Conservation (phyloP, 1,140 invertebrate species). For the Aricia agestis region DNA sequence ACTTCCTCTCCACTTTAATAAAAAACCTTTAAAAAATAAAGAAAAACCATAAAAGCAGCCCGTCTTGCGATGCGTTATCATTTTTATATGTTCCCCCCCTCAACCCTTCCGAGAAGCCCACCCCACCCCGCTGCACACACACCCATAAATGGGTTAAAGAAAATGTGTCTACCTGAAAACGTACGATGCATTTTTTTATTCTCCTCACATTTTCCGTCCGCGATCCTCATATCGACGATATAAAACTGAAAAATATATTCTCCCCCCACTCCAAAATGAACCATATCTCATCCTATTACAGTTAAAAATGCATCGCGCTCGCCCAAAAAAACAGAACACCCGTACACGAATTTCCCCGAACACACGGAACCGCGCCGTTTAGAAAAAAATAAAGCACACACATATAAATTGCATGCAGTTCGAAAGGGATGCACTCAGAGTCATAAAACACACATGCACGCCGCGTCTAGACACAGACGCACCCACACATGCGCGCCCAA, state of each 20-base stretch:
- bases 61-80: slow-evolving; percentile 76
- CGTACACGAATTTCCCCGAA: slow-evolving; percentile 54
- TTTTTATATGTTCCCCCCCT: slow-evolving; percentile 70
- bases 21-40: slow-evolving; percentile 74
- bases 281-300: slow-evolving; percentile 26
- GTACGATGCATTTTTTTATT: slow-evolving; percentile 74
- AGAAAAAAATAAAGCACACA: slow-evolving; percentile 73
- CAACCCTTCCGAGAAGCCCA: slow-evolving; percentile 48
- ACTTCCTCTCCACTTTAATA: slow-evolving; percentile 57
- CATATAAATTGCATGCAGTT: slow-evolving; percentile 73
- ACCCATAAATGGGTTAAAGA: slow-evolving; percentile 75
- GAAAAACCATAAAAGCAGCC: slow-evolving; percentile 74
- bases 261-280: slow-evolving; percentile 33
- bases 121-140: slow-evolving; percentile 59
- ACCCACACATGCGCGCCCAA: slow-evolving; percentile 52
- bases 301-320: slow-evolving; percentile 30
- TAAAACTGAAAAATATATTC: slow-evolving; percentile 76
- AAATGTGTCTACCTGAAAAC: slow-evolving; percentile 76
- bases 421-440: slow-evolving; percentile 75
- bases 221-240: slow-evolving; percentile 76
- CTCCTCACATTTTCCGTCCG: slow-evolving; percentile 71
- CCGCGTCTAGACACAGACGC: slow-evolving; percentile 45
- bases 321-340: slow-evolving; percentile 58
- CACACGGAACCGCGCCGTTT: slow-evolving; percentile 58
- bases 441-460: slow-evolving; percentile 70